These are phyloP conservation scores for Acanthosepion pharaonis DNA, from an alignment of 2,888 invertebrate species.

Conservation along the genomic window DNA sequence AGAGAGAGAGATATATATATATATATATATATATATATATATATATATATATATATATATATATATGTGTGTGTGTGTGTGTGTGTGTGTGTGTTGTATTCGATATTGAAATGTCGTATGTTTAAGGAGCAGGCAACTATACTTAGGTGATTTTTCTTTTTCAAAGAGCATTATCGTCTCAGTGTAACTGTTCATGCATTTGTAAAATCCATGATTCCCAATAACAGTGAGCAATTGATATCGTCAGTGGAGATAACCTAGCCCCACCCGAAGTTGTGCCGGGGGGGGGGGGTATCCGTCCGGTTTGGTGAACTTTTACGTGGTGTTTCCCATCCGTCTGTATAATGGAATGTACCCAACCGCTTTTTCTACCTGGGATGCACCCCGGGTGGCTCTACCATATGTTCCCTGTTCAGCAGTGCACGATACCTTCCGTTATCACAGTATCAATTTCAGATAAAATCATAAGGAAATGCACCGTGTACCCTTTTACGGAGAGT, in stretches of 20 bases:
- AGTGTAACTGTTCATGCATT: neutral
- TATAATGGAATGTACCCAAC: constrained; percentile 6
- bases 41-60: neutral
- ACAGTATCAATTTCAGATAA: neutral
- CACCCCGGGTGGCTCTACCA: constrained; percentile 18
- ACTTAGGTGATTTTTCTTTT: neutral
- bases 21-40: too few relatives aligned
- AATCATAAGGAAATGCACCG: neutral
- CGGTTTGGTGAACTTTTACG: neutral
- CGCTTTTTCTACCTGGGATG: neutral
- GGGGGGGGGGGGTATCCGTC: neutral
- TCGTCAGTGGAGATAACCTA: neutral
- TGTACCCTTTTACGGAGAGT: neutral
- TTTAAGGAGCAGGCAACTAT: neutral
- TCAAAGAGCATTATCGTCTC: neutral
- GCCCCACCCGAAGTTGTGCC: neutral
- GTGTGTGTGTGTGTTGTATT: neutral
- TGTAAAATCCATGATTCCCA: neutral
- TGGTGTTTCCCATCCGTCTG: neutral
- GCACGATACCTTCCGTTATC: neutral
- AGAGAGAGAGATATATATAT: too few relatives aligned
- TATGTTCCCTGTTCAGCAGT: neutral
- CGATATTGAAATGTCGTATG: too few relatives aligned
- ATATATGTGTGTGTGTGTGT: neutral
- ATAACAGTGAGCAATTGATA: neutral